Conservation (phyloP, 2,797 vertebrate species). For the Chaunax sp. region DNA sequence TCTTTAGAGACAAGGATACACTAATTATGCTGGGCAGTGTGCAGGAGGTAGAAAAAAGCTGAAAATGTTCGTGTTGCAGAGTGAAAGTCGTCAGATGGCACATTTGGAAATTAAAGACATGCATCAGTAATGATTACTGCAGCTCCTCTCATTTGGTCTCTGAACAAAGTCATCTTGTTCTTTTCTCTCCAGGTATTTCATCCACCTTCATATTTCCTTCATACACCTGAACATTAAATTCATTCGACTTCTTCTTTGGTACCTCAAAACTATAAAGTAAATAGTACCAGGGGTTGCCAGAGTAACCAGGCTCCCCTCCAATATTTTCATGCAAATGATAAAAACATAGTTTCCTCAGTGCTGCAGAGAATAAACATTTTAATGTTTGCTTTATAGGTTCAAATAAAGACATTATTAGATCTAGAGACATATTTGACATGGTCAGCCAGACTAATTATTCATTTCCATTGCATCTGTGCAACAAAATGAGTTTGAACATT, state of each 20-base stretch:
- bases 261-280: conserved; percentile 27
- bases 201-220: conserved; percentile 24
- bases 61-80: conserved; percentile 1
- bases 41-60: neutral
- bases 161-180: conserved; percentile 9
- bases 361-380: conserved; percentile 12
- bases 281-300: conserved; percentile 20
- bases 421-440: conserved; percentile 12
- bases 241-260: conserved; percentile 32
- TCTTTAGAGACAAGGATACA: conserved; percentile 16
- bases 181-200: conserved; percentile 26
- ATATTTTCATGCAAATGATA: conserved; percentile 50
- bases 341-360: conserved; percentile 20
- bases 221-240: conserved; percentile 32
- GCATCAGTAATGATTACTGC: conserved; percentile 42
- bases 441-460: conserved; percentile 16
- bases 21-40: conserved; percentile 6
- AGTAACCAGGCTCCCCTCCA: conserved; percentile 19
- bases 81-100: conserved; percentile 15
- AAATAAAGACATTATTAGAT: conserved; percentile 7
- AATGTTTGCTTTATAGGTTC: conserved; percentile 21
- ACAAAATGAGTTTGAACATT: conserved; percentile 9
- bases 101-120: conserved; percentile 30
- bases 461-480: conserved; percentile 18
- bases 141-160: conserved; percentile 36